These are phyloP conservation scores for Stegodyphus dumicola DNA, from an alignment of 1,140 invertebrate genomes.

Conservation along the genomic window DNA sequence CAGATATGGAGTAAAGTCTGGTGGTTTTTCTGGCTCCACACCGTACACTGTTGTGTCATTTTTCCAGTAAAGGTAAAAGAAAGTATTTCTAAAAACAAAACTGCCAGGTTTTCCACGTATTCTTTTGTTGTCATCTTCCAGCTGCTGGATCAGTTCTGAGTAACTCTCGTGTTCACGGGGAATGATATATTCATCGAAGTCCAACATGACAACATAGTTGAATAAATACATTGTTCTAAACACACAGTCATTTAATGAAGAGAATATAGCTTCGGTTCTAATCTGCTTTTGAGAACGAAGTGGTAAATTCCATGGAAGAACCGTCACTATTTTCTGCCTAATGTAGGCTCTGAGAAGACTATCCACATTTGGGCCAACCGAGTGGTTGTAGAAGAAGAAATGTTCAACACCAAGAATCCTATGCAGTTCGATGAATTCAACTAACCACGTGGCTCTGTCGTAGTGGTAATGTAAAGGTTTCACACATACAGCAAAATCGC, in stretches of 20 bases:
- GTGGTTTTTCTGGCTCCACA: conserved; percentile 49
- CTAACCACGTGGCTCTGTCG: conserved; percentile 78
- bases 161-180: conserved; percentile 70
- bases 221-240: conserved; percentile 87
- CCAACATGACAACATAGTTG: conserved; percentile 85
- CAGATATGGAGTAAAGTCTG: conserved; percentile 37
- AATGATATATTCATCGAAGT: conserved; percentile 90
- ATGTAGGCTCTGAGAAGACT: conserved; percentile 80
- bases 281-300: conserved; percentile 90
- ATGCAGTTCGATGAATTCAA: conserved; percentile 93
- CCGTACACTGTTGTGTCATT: conserved; percentile 53
- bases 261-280: conserved; percentile 89
- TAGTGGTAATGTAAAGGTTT: conserved; percentile 93
- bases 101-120: conserved; percentile 65
- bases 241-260: conserved; percentile 91
- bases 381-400: conserved; percentile 94
- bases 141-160: conserved; percentile 25
- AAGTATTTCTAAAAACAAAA: conserved; percentile 85
- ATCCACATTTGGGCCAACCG: conserved; percentile 78
- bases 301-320: conserved; percentile 86
- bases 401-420: conserved; percentile 85
- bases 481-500: conserved; percentile 84
- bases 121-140: conserved; percentile 25
- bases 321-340: conserved; percentile 75
- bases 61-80: conserved; percentile 85